A percentile compares a stretch with the other conserved stretches of the same genome.
Evolutionary conservation across 2,113 vertebrate species (phyloP).

Genomic region (Tyto alba): DNA sequence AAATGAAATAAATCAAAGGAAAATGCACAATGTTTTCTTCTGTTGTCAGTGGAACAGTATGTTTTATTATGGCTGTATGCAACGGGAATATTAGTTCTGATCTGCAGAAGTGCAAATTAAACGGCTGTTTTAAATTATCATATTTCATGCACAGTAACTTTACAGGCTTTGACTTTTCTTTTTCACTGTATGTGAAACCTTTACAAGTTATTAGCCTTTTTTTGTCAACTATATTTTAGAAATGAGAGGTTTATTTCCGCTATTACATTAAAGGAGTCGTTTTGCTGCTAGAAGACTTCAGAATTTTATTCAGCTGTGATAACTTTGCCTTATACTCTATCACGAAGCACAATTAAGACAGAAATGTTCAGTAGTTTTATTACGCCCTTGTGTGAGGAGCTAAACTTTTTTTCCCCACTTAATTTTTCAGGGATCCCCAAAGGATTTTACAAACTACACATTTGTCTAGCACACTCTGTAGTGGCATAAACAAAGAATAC

Average conservation of each 20-base stretch:
- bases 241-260: slow-evolving; percentile 10
- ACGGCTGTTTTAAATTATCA: background rate
- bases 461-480: background rate
- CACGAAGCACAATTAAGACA: background rate
- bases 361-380: slow-evolving; percentile 17
- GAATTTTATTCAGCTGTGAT: slow-evolving; percentile 3
- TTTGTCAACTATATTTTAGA: background rate
- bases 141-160: background rate
- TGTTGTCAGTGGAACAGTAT: background rate
- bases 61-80: background rate
- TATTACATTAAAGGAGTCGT: background rate
- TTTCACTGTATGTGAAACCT: background rate
- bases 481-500: background rate
- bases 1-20: background rate
- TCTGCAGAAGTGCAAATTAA: slow-evolving; percentile 1
- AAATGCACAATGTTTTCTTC: background rate
- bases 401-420: background rate
- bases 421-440: background rate
- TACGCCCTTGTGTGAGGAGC: background rate
- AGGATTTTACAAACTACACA: background rate
- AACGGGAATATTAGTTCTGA: background rate
- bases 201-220: background rate
- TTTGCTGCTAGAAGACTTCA: background rate
- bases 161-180: background rate
- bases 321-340: background rate